These are phyloP conservation scores for Girardia tigrina DNA, from an alignment of 2,888 invertebrate species.

Conservation along the genomic window DNA sequence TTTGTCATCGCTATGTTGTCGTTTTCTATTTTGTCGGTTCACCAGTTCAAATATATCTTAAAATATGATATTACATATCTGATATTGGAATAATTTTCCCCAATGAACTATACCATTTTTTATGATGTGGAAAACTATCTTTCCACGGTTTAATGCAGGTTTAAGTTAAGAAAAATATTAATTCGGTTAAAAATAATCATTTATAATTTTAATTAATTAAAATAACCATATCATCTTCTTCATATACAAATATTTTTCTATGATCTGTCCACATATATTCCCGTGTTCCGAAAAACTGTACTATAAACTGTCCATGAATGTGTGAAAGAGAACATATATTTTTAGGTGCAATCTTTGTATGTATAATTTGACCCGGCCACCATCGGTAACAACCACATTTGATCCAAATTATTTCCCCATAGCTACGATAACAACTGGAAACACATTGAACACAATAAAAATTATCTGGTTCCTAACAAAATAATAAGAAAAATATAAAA, in stretches of 20 bases:
- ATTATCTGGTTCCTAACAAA: not conserved
- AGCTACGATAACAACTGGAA: not conserved
- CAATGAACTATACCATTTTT: no score
- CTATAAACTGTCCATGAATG: not conserved
- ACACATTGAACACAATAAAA: not conserved
- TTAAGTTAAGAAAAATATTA: no score
- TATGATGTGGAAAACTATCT: no score
- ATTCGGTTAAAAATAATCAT: no score
- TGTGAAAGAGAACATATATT: not conserved
- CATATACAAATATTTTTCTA: not conserved
- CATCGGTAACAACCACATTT: not conserved
- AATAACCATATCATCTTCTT: not conserved
- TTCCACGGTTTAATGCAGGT: no score
- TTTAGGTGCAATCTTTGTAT: not conserved
- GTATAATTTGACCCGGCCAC: not conserved
- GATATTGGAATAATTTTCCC: no score
- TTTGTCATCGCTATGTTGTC: no score
- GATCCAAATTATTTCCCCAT: conserved; percentile 13
- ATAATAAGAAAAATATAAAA: no score
- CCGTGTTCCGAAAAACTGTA: not conserved
- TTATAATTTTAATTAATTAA: not conserved
- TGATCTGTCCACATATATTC: not conserved
- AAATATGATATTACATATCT: no score
- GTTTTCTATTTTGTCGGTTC: no score
- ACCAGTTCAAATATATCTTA: no score